Percentiles rank a stretch among this genome's conserved stretches.
Conservation (phyloP, 1,140 invertebrate genomes). For the Drosophila ananassae region DNA sequence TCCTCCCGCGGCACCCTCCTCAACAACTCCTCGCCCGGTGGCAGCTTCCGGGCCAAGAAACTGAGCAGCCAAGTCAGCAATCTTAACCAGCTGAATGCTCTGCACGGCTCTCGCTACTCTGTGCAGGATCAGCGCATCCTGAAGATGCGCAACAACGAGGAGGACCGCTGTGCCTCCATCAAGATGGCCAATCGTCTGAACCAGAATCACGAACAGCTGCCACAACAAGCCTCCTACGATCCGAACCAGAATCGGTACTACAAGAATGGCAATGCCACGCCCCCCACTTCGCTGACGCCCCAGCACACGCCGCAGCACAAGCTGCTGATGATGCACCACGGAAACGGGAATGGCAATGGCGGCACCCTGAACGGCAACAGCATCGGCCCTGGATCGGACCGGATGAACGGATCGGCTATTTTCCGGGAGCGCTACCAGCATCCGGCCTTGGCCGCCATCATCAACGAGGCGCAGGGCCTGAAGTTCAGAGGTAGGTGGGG, state of each 20-base stretch:
- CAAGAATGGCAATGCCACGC: conserved; percentile 77
- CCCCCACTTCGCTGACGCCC: conserved; percentile 69
- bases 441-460: conserved; percentile 80
- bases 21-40: conserved; percentile 75
- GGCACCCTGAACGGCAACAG: conserved; percentile 65
- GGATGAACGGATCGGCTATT: conserved; percentile 73
- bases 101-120: conserved; percentile 74
- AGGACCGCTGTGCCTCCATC: conserved; percentile 78
- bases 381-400: conserved; percentile 41
- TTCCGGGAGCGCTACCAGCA: conserved; percentile 81
- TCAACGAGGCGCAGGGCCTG: conserved; percentile 78
- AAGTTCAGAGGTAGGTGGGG: conserved; percentile 79
- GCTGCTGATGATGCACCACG: conserved; percentile 49
- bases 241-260: conserved; percentile 83
- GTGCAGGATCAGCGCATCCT: conserved; percentile 83
- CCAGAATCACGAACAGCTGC: conserved; percentile 61
- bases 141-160: conserved; percentile 80
- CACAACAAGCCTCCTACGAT: conserved; percentile 61
- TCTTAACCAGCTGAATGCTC: conserved; percentile 75
- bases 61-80: conserved; percentile 72
- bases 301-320: conserved; percentile 79
- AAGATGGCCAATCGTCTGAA: conserved; percentile 76
- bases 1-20: conserved; percentile 77
- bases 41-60: conserved; percentile 79
- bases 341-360: conserved; percentile 62